Evolutionary conservation across 1,140 invertebrate genomes (phyloP).

Genomic region (Nautilus pompilius): DNA sequence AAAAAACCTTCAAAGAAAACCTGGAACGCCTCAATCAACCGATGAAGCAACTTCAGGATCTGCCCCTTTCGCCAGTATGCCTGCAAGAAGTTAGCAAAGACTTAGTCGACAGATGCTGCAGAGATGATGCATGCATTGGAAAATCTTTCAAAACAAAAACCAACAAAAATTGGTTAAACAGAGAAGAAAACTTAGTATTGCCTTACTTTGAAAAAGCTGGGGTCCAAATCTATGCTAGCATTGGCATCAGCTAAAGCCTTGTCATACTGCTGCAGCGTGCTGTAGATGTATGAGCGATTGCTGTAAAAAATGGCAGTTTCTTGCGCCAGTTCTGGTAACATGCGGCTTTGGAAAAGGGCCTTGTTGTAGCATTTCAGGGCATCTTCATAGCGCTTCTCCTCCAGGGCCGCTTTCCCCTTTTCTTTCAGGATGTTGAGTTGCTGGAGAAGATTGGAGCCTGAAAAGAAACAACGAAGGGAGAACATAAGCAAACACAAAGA

Average conservation of each 20-base stretch:
- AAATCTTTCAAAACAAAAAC: background rate
- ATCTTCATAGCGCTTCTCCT: constrained; percentile 10
- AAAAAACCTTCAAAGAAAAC: constrained; percentile 10
- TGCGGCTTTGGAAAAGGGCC: constrained; percentile 10
- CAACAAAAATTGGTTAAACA: background rate
- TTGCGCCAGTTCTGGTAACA: constrained; percentile 2
- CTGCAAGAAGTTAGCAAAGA: constrained; percentile 11
- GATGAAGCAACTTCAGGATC: constrained; percentile 2
- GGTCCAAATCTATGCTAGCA: constrained; percentile 10
- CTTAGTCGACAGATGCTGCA: background rate
- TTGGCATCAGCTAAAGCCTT: constrained; percentile 17
- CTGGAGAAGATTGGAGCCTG: constrained; percentile 8
- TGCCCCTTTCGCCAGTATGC: constrained; percentile 13
- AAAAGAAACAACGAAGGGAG: background rate
- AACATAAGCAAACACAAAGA: background rate
- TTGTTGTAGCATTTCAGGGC: constrained; percentile 17
- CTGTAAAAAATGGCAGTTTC: constrained; percentile 20
- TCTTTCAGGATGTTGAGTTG: constrained; percentile 15
- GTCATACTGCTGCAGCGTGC: constrained; percentile 6
- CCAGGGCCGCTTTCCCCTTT: constrained; percentile 17
- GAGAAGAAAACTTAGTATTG: background rate
- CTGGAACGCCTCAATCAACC: constrained; percentile 1
- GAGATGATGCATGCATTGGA: background rate
- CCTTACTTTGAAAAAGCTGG: constrained; percentile 20
- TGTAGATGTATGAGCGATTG: constrained; percentile 19